Evolutionary conservation across 2,797 vertebrate genomes (phyloP), one percentile per base, ranked within the genome.

Genomic region (Sciaenops ocellatus): DNA sequence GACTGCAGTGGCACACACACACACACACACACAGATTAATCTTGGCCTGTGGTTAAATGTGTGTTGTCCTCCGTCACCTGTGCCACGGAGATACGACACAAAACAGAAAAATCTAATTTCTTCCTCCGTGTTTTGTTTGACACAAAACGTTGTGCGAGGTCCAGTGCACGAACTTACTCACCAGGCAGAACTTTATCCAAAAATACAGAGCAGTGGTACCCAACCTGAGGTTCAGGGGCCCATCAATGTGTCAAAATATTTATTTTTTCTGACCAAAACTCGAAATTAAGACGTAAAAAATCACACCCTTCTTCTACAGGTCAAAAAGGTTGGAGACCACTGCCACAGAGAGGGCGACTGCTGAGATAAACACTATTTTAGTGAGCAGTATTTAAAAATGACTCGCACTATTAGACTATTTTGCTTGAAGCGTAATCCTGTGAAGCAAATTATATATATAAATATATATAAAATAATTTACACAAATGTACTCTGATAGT

Each of bases 1-100:
- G 30, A 67, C 69, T 60, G 50, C 75, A 79, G 56, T 61, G 38
- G 24, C 48, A 69, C 30, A 48, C 57, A 56, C 61, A 55, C 52
- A 69, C 15, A 76, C 48, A 76, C 48, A 69, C n/a, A 78, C 55
- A 78, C 64, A 78, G 7, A 76, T 73, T 66, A 18, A 79, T 81
- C 44, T 68, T 13, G 24, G 41, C 67, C 24, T 54, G 64, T 62
- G 74, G 30, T 65, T 48, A 51, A 81, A 76, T 5, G 0, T 67
- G 60, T 47, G 24, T 61, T 62, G 64, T 18, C 44, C 16, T 24
- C 38, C 41, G 51, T 69, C 70, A 55, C 30, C 56, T 56, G 52
- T 71, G 24, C 20, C 59, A 69, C 15, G 2, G 34, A 61, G 28
- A 65, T 28, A 20, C 38, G 69, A 67, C 34, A 44, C 38, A 47